Evolutionary conservation across 2,888 invertebrate genomes (phyloP), one percentile per base, ranked within the genome.

Genomic region (Eupithecia exiguata): DNA sequence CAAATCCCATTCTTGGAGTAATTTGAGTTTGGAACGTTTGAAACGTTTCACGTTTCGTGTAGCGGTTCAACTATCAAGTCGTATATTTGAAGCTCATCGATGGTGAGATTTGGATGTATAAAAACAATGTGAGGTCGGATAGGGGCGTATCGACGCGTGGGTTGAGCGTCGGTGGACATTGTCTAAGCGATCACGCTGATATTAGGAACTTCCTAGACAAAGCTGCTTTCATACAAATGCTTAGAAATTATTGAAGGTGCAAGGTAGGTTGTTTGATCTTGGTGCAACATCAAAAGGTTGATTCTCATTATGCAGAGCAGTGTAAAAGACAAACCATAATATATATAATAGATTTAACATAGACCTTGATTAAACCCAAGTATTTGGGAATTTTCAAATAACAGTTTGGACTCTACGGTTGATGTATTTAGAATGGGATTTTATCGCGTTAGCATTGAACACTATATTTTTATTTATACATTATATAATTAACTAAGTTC

Each of bases 141-240:
- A 86, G 86, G 90, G 93, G 93, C 92, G 92, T 91, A 87, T 84
- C 87, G 62, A 72, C 70, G 91, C 89, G 93, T 93, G 89, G 92
- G 93, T 88, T 83, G 83, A 80, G 89, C 90, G 89, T 91, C 90
- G 90, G 92, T 92, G 92, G 92, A 93, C 93, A 93, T 90, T 91
- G 92, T 92, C 88, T 85, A 86, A 87, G 85, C 87, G 88, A 88
- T 88, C 86, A 84, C 82, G 80, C 83, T 83, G 91, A 91, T 90
- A 89, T 86, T 86, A 85, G 35, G 35, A 62, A 1, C 12, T 66
- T 66, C 21, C n/a, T 66, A 40, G 66, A 40, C 38, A 16, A 16
- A 21, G 21, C 66, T 21, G 21, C 25, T 25, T 66, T 14, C 66
- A 66, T 66, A 66, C 66, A 66, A 38, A n/a, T 10, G 36, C 35